A percentile compares a stretch with the other conserved stretches of the same genome.
phyloP scores from a whole-genome alignment of 2,888 invertebrate species.

The Unio delphinus region DNA sequence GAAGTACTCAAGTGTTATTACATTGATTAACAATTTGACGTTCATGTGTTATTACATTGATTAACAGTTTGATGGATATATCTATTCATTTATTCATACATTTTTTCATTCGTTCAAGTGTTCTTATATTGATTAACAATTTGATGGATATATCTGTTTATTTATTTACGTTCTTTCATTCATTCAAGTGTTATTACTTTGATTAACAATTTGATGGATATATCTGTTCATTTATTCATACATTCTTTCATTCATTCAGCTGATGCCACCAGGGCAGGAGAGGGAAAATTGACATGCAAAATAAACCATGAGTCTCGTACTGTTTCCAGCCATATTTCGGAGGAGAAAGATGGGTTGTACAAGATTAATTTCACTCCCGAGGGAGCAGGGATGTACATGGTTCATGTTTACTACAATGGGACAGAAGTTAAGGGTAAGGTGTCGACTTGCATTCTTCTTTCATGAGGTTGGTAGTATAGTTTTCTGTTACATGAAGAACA shows the following conservation, averaged over 20 bases:
- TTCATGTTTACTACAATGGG: slow-evolving; percentile 95
- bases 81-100: background rate
- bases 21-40: too few species aligned
- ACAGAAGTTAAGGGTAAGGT: slow-evolving; percentile 82
- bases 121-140: too few species aligned
- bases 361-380: slow-evolving; percentile 76
- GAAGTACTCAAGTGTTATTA: slow-evolving; percentile 62
- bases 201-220: too few species aligned
- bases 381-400: slow-evolving; percentile 78
- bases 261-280: slow-evolving; percentile 84
- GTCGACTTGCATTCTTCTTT: background rate
- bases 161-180: background rate
- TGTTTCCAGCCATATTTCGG: slow-evolving; percentile 84
- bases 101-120: slow-evolving; percentile 63
- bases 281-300: slow-evolving; percentile 90
- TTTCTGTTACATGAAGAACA: too few species aligned
- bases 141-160: background rate
- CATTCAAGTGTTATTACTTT: too few species aligned
- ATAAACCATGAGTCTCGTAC: slow-evolving; percentile 79
- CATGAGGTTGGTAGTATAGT: background rate
- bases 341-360: slow-evolving; percentile 76
- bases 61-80: too few species aligned
- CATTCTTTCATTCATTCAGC: slow-evolving; percentile 71
- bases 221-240: background rate
- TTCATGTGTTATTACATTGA: too few species aligned